Base-by-base conservation (phyloP, 2,888 invertebrate genomes). In the Leptopilina syphax region DNA sequence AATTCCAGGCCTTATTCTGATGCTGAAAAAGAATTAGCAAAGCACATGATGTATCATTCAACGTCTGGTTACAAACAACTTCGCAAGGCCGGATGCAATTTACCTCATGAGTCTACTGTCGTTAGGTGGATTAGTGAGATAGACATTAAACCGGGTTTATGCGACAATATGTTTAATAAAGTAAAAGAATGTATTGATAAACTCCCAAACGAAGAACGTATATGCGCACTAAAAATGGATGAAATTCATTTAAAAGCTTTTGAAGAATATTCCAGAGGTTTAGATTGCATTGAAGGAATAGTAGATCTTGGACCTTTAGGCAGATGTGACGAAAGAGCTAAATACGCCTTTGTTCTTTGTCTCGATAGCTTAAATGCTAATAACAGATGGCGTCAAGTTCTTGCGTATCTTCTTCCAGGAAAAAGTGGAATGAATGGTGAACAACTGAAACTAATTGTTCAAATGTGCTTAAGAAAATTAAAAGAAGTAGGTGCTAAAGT, bases 71-170 rank as follows among this genome's bases (percentile, higher is more conserved):
- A 67, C 67, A 67, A 10, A 7, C 5, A 13, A 9, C 4, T 44
- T 18, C 65, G 76, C 10, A 80, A 80, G 57, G 80, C 80, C 41
- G 83, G 83, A 8, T 79, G 79, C 27, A 79, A n/a, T 13, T 79
- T 84, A n/a, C 81, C 85, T 12, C 47, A 79, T 10, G 68, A 47
- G 27, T 79, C 70, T 2, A 83, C 77, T 12, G 81, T 84, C 0
- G 50, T 81, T n/a, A 27, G 47, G 12, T 85, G 84, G 83, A 65
- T 85, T 8, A 70, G 80, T 9, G 78, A 83, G 41, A 63, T 77
- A 9, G 80, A 81, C 2, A 79, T 83, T 9, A 65, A 66, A 10
- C 82, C 83, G 0, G 84, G 83, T 27, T 83, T 84, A 18, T 80
- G 78, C 54, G n/a, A 66, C 3, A 47, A 10, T 18, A 77, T 80